Evolutionary conservation across 2,888 invertebrate genomes (phyloP), one percentile per base, ranked within the genome.

Genomic region (Aporophyla lueneburgensis): DNA sequence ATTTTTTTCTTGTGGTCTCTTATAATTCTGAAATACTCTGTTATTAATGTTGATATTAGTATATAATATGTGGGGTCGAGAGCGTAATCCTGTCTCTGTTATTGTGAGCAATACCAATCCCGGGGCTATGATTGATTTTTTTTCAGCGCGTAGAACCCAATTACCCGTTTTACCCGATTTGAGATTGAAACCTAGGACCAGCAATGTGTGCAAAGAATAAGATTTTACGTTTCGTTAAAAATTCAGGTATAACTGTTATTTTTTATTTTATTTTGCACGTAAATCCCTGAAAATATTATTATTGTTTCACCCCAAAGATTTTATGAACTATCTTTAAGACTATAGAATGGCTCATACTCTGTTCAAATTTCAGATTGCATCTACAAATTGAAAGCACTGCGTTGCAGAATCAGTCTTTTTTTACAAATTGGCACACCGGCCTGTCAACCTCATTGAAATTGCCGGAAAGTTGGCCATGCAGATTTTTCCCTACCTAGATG

Each of bases 51-150:
- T 19, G 46, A 56, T 62, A 53, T 75, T 54, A 68, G 43, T 78
- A 63, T 33, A 58, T 74, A 62, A 65, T 65, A 56, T 51, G 2
- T 56, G 61, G 24, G 33, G 33, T n/a, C 24, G 33, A 82, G 59
- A 21, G 43, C 19, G 46, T 33, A 51, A 71, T 70, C 49, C 54
- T 73, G 71, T 80, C 66, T 79, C 62, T 40, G 54, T 73, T 70
- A 79, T 79, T 67, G 69, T 46, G 53, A 78, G 79, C 66, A 62
- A 84, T 79, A 79, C 67, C 61, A 73, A 83, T 74, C 49, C 62
- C 54, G 24, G 27, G n/a, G 73, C 53, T 73, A 79, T 79, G 84
- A 81, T 84, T 81, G 74, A 84, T 21, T 81, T 84, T 81, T 80
- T 81, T 81, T 66, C 61, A 51, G 40, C 54, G 53, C 59, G 73